Evolutionary conservation across 2,888 invertebrate genomes (phyloP), one percentile per base, ranked within the genome.

Genomic region (Pachycephus smyrnensis): DNA sequence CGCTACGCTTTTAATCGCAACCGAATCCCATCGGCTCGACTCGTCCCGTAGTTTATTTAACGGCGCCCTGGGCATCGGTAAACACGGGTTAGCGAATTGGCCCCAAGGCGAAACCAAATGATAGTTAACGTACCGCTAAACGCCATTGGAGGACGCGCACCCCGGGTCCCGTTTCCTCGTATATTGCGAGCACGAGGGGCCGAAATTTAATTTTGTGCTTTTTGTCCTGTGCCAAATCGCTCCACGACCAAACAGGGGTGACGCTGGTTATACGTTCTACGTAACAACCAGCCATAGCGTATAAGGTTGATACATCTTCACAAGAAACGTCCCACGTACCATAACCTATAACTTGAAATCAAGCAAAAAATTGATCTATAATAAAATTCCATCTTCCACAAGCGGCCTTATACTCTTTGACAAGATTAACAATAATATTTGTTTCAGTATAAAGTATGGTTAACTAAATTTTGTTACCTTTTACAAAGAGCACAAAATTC

Each of bases 31-130:
- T 80, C 79, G 80, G 80, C 79, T 79, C 74, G 82, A 77, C 82
- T 84, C 83, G 79, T 83, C 84, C 87, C 84, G 88, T 88, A 89
- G 91, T 91, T 91, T 91, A 90, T 91, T 91, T 90, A 91, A 86
- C 89, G 87, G 87, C 85, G 91, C 91, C 90, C 86, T 88, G 87
- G 91, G 91, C 91, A 90, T 90, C 87, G 90, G 90, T 91, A 91
- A 91, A 91, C 90, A 91, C 89, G 90, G 90, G 89, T 91, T 91
- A 91, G 91, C 89, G 89, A 91, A 91, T 91, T 91, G 90, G 91
- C 91, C 90, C 86, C 88, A 85, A 89, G 91, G 89, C 86, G 86
- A 87, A 85, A 88, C 88, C 89, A 86, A 90, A 90, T 90, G 90
- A 90, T 90, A 89, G 90, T 91, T 91, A 91, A 90, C 91, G 91